Conservation (phyloP, 2,888 invertebrate species). For the Biston stratarius region DNA sequence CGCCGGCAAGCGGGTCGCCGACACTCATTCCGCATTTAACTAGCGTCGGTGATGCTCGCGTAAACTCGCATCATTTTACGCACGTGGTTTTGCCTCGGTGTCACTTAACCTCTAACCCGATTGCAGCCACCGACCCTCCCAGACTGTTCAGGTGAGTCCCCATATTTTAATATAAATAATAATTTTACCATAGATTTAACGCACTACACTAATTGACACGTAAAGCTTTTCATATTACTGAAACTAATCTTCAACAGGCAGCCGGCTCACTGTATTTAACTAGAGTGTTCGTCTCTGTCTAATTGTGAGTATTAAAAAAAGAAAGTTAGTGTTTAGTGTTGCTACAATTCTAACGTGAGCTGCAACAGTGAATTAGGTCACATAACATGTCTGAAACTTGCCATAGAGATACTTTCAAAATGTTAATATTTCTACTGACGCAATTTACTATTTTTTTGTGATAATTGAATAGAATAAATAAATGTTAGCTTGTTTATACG, state of each 20-base stretch:
- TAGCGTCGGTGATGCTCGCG: constrained; percentile 64
- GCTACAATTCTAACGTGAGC: constrained; percentile 19
- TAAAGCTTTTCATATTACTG: constrained; percentile 33
- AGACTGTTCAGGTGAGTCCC: constrained; percentile 33
- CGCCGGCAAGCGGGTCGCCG: constrained; percentile 26
- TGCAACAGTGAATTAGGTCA: constrained; percentile 25
- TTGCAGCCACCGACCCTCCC: constrained; percentile 17
- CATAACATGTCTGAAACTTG: constrained; percentile 8
- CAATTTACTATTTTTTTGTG: neutral
- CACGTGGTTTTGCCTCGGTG: constrained; percentile 75
- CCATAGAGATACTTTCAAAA: neutral
- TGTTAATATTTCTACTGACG: neutral
- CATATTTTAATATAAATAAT: neutral
- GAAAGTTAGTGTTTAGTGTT: constrained; percentile 15
- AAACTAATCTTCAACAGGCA: constrained; percentile 21
- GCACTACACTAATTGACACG: neutral
- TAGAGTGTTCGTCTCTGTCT: constrained; percentile 12
- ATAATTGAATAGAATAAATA: neutral
- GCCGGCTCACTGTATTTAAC: constrained; percentile 18
- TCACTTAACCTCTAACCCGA: constrained; percentile 63
- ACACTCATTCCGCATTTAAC: constrained; percentile 75
- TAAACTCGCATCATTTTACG: constrained; percentile 63
- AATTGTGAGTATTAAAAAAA: constrained; percentile 23
- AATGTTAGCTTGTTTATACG: neutral
- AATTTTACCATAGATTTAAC: constrained; percentile 5